These are phyloP conservation scores for Hydroisotoma schaefferi DNA, from an alignment of 2,888 invertebrate genomes.

Conservation along the genomic window DNA sequence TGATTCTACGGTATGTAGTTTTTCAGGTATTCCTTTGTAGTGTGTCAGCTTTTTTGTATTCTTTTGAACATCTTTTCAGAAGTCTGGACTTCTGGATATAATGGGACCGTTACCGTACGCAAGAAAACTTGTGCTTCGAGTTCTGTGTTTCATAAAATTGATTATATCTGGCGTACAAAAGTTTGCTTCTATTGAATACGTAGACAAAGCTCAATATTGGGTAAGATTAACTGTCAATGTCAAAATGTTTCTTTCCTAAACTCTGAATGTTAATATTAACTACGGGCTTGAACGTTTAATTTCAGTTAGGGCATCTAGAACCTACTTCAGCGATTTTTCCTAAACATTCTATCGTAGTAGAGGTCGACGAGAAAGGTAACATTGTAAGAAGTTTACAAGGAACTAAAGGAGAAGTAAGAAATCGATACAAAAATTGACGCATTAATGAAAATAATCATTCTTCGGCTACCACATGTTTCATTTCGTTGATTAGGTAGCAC, in stretches of 20 bases:
- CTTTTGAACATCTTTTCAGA: slow-evolving; percentile 13
- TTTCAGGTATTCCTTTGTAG: background rate
- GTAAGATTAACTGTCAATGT: too few relatives aligned
- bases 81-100: slow-evolving; percentile 20
- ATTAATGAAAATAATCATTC: background rate
- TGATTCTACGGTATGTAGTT: slow-evolving; percentile 48
- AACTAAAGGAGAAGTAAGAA: slow-evolving; percentile 53
- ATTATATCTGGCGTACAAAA: slow-evolving; percentile 60
- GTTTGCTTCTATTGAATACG: slow-evolving; percentile 64
- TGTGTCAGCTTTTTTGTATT: too few relatives aligned
- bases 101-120: slow-evolving; percentile 29
- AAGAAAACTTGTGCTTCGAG: slow-evolving; percentile 34
- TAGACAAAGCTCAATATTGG: slow-evolving; percentile 61
- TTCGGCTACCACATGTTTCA: too few relatives aligned
- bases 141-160: slow-evolving; percentile 28
- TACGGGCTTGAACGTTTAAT: slow-evolving; percentile 41
- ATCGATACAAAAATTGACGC: background rate
- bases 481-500: slow-evolving; percentile 37
- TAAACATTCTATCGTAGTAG: slow-evolving; percentile 60
- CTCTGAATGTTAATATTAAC: background rate
- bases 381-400: slow-evolving; percentile 67
- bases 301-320: slow-evolving; percentile 66
- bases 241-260: background rate
- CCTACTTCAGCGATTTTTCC: slow-evolving; percentile 54
- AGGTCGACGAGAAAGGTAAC: slow-evolving; percentile 68